These are phyloP conservation scores for Steinernema feltiae DNA, from an alignment of 1,140 invertebrate genomes.

Conservation along the genomic window DNA sequence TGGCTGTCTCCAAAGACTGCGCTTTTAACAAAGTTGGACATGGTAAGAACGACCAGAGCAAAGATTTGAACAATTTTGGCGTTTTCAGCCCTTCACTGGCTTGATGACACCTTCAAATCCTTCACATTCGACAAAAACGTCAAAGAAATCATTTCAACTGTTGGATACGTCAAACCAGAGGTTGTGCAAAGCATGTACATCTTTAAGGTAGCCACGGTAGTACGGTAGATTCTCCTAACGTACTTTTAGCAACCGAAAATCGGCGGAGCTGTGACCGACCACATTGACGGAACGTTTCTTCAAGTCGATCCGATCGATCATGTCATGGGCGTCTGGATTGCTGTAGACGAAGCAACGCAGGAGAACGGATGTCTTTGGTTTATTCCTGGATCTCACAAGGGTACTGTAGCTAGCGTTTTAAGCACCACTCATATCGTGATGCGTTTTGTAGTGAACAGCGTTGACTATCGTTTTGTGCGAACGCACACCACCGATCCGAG, in stretches of 20 bases:
- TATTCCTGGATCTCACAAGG: conserved; percentile 79
- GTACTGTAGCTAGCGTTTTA: conserved; percentile 58
- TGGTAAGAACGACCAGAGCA: conserved; percentile 59
- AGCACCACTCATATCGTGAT: neutral
- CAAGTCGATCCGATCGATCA: conserved; percentile 68
- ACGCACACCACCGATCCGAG: conserved; percentile 66
- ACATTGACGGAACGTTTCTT: conserved; percentile 82
- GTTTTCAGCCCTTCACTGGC: conserved; percentile 71
- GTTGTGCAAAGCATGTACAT: conserved; percentile 95
- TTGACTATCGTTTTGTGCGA: conserved; percentile 65
- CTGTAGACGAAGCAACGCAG: conserved; percentile 79
- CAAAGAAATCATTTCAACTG: conserved; percentile 66
- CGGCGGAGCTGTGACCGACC: conserved; percentile 78
- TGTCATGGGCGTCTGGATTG: conserved; percentile 84
- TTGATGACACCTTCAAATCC: conserved; percentile 74
- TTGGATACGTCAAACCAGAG: conserved; percentile 73
- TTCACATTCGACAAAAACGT: conserved; percentile 79
- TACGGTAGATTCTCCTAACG: too few relatives aligned
- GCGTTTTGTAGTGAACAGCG: conserved; percentile 16
- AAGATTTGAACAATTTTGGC: conserved; percentile 3
- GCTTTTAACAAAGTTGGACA: conserved; percentile 81
- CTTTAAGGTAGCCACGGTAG: too few relatives aligned
- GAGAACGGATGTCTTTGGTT: conserved; percentile 93
- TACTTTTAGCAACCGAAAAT: conserved; percentile 79
- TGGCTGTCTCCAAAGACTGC: conserved; percentile 67